These are phyloP conservation scores for Agapostemon virescens DNA, from an alignment of 2,888 invertebrate species.

Conservation along the genomic window DNA sequence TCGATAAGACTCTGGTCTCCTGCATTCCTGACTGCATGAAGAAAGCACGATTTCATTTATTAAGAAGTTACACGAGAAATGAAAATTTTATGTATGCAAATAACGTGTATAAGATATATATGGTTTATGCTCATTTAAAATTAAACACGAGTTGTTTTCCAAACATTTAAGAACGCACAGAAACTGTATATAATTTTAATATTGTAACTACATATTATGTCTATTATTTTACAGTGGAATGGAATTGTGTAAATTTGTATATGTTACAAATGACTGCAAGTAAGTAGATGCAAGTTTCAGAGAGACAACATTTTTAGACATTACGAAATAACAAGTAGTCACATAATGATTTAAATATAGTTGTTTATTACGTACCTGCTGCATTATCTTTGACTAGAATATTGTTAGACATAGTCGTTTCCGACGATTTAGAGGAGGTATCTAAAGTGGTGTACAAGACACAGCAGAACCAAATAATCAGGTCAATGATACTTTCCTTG, in stretches of 20 bases:
- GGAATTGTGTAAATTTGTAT: background rate
- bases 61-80: background rate
- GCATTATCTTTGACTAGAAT: conserved; percentile 88
- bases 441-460: conserved; percentile 97
- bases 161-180: background rate
- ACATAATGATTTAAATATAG: background rate
- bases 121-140: background rate
- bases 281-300: background rate
- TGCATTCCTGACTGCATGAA: conserved; percentile 81
- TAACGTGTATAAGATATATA: background rate
- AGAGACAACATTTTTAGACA: background rate
- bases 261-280: background rate
- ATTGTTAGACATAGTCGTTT: conserved; percentile 92
- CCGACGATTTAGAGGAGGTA: conserved; percentile 95
- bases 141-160: background rate
- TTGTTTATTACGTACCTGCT: conserved; percentile 82
- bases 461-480: conserved; percentile 96
- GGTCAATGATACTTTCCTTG: conserved; percentile 94
- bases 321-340: background rate
- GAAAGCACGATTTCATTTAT: conserved; percentile 67
- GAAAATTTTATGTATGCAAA: background rate
- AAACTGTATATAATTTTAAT: background rate
- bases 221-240: background rate
- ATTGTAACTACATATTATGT: background rate
- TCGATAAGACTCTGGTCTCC: conserved; percentile 82